phyloP scores from a whole-genome alignment of 2,113 vertebrate species.

The Eurystomus gularis region DNA sequence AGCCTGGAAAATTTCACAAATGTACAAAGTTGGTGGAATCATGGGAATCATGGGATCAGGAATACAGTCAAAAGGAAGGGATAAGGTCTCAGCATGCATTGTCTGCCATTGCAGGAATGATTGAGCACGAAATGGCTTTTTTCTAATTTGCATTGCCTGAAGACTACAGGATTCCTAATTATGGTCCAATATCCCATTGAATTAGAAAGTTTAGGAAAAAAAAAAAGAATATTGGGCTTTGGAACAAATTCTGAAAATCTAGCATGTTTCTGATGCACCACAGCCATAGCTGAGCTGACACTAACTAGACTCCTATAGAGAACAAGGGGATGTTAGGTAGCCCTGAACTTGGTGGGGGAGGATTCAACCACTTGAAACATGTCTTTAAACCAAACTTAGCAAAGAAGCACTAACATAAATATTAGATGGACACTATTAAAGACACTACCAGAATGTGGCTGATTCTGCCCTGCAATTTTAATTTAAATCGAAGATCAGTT shows the following conservation, averaged over 20 bases:
- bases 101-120: background rate
- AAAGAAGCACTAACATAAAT: background rate
- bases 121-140: background rate
- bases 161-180: background rate
- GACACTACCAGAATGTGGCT: background rate
- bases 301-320: background rate
- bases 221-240: background rate
- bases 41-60: accelerated
- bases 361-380: background rate
- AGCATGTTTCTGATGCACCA: background rate
- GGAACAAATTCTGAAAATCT: background rate
- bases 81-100: accelerated
- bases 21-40: background rate
- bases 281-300: background rate
- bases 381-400: background rate
- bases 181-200: background rate
- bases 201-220: background rate
- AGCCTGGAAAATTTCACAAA: background rate
- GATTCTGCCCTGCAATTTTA: background rate
- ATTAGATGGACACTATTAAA: background rate
- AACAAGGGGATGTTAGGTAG: background rate
- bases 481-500: background rate
- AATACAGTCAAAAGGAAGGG: background rate
- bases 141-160: background rate
- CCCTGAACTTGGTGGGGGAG: background rate